Conservation (phyloP, 2,888 invertebrate species). For the Pyrochroa serraticornis region DNA sequence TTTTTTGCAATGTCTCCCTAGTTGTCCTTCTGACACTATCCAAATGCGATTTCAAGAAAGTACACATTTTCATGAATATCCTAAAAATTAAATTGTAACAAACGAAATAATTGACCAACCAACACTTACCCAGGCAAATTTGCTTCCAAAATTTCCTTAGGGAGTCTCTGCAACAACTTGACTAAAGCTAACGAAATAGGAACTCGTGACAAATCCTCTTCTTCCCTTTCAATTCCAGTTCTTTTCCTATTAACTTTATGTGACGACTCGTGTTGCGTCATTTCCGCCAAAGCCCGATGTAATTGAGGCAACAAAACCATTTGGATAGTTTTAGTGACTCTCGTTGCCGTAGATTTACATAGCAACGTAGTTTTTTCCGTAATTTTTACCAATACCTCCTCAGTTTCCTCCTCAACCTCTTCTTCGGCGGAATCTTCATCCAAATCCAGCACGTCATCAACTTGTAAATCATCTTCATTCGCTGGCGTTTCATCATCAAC, state of each 20-base stretch:
- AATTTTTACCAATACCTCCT: constrained; percentile 49
- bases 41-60: constrained; percentile 86
- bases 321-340: constrained; percentile 65
- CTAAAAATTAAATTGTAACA: constrained; percentile 52
- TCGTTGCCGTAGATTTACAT: constrained; percentile 74
- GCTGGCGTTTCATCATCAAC: constrained; percentile 42
- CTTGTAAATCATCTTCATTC: constrained; percentile 31
- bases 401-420: constrained; percentile 53
- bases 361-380: constrained; percentile 63
- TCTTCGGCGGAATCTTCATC: constrained; percentile 53
- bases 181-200: constrained; percentile 93
- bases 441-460: constrained; percentile 41
- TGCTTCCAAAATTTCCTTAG: constrained; percentile 73
- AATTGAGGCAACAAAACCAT: constrained; percentile 79
- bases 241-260: constrained; percentile 80
- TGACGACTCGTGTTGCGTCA: constrained; percentile 74
- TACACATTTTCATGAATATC: constrained; percentile 86
- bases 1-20: constrained; percentile 90
- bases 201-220: constrained; percentile 86
- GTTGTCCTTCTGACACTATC: constrained; percentile 85
- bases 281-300: constrained; percentile 71
- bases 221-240: constrained; percentile 76
- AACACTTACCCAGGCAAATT: constrained; percentile 79
- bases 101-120: constrained; percentile 6
- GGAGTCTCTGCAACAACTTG: constrained; percentile 87